Evolutionary conservation across 1,140 invertebrate genomes (phyloP), one percentile per base, ranked within the genome.

Genomic region (Augochlora pura): DNA sequence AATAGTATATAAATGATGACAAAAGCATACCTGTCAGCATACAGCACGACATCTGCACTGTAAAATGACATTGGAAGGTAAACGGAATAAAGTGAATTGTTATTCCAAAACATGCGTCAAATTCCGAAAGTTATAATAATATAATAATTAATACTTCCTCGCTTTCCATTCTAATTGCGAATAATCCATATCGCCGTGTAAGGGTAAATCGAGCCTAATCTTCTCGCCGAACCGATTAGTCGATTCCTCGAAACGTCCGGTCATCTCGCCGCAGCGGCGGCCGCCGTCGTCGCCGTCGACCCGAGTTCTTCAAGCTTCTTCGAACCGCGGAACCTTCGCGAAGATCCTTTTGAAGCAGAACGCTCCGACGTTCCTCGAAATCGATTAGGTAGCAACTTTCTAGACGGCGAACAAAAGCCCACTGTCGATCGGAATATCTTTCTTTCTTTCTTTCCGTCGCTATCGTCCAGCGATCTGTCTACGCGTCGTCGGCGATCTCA

Each of bases 321-420:
- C 5, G 25, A 49, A 32, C 21, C 60, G 2, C 27, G 4, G n/a
- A 18, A 38, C 25, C 46, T 38, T 25, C 46, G 14, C 10, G 71
- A 52, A 38, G 42, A 18, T 46, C 25, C 60, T 38, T 64, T 39
- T 49, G 59, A 8, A 46, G 39, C 27, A n/a, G 18, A 38, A 46
- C 10, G 27, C 10, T 21, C 21, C 21, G 23, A 18, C 14, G n/a
- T 74, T 74, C 52, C 21, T 14, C 25, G 74, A 60, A 76, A 57
- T 6, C 52, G 38, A 76, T 76, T 68, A 60, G 68, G n/a, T 39
- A 25, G n/a, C 38, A 66, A 68, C 74, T 76, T 76, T 76, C 64
- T 68, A 68, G 25, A 6, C 52, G 23, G 16, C 23, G 27, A 46
- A 76, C 52, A 42, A 59, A 57, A 67, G 18, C 14, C 7, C 42